Base-by-base conservation (phyloP, 2,888 invertebrate species). In the Coenonympha arcania region DNA sequence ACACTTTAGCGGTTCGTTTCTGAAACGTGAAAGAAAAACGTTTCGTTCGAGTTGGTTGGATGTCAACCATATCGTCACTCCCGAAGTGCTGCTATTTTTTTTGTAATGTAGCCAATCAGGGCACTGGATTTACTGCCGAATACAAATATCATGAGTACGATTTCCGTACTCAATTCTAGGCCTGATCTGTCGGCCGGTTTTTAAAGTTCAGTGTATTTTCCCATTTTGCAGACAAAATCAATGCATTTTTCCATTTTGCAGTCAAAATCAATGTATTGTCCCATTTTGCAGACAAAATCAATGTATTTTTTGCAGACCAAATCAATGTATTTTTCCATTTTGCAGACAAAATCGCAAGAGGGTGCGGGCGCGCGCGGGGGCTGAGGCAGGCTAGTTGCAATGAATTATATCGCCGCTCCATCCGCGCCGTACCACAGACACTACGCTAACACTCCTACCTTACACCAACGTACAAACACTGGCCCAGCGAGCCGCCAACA, bases 321-420 rank as follows among this genome's bases (percentile, higher is more conserved):
- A n/a, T 19, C 16, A 34, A 19, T 2, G 9, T 18, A n/a, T 16
- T 2, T 28, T 50, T 37, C 2, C 39, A 6, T 19, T 45, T 60
- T 63, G 40, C 64, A 63, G 63, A 59, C 46, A 33, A 53, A 45
- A 46, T 54, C 49, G 47, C 51, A 44, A 40, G 51, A 50, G 47
- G 47, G 49, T 11, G 56, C 40, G 54, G 52, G 61, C 50, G 59
- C 54, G 56, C 59, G 55, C 57, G 63, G 48, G 45, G 54, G 55
- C 55, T 52, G 54, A 59, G 59, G 57, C 51, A 50, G 22, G 53
- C 44, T 41, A 31, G 30, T 45, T 19, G 28, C 45, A 44, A 36
- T 26, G 26, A 30, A 44, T 43, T 43, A 19, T 20, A 43, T 42
- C 43, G 43, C 43, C 31, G 36, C 39, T 9, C 11, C 34, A 37